A percentile compares a stretch with the other conserved stretches of the same genome.
Conservation (phyloP, 2,888 invertebrate species). For the Mesorhabditis spiculigera region DNA sequence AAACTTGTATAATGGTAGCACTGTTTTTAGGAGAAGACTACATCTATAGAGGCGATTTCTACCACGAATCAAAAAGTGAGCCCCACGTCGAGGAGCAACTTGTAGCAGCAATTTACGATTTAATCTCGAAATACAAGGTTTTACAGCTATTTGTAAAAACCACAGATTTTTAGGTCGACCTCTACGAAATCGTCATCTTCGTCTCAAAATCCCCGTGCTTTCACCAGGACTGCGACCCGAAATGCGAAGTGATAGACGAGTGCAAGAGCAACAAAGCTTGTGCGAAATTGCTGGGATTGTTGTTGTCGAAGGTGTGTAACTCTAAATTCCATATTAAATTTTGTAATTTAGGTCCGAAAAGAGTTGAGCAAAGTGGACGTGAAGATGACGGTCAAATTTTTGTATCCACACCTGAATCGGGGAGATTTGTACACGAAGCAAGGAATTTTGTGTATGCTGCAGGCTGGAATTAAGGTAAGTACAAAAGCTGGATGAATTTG, state of each 20-base stretch:
- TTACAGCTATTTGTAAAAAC: slow-evolving; percentile 2
- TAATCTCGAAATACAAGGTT: slow-evolving; percentile 58
- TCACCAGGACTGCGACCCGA: slow-evolving; percentile 59
- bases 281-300: slow-evolving; percentile 55
- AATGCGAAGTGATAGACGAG: slow-evolving; percentile 58
- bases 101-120: slow-evolving; percentile 56
- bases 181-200: slow-evolving; percentile 57
- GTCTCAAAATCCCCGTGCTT: slow-evolving; percentile 59
- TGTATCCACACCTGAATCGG: slow-evolving; percentile 58
- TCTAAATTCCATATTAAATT: not conserved
- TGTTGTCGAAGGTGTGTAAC: slow-evolving; percentile 51
- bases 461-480: slow-evolving; percentile 52
- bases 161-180: slow-evolving; percentile 42
- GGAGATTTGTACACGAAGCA: slow-evolving; percentile 59
- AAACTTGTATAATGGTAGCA: too few relatives aligned
- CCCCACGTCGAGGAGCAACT: slow-evolving; percentile 59
- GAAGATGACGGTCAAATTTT: slow-evolving; percentile 58
- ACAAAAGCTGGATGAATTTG: too few relatives aligned
- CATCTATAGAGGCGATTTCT: slow-evolving; percentile 58
- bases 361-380: slow-evolving; percentile 58
- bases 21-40: slow-evolving; percentile 51
- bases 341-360: slow-evolving; percentile 46
- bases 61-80: slow-evolving; percentile 56
- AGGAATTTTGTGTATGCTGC: slow-evolving; percentile 58
- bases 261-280: slow-evolving; percentile 57